These are phyloP conservation scores for Trididemnum clinides DNA, from an alignment of 23 tunicate species.

Conservation along the genomic window DNA sequence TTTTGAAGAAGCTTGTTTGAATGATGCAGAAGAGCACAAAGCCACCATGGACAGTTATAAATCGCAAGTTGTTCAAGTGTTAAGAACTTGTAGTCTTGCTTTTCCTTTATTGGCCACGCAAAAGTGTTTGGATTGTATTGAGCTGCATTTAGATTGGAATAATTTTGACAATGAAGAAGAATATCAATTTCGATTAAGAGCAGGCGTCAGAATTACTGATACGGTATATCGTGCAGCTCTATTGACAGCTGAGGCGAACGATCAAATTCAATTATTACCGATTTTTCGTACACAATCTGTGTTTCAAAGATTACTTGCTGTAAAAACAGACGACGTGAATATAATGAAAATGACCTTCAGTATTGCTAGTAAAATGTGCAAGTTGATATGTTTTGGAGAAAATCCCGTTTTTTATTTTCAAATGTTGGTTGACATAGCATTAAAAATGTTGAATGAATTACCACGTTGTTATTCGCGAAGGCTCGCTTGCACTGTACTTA, in stretches of 20 bases:
- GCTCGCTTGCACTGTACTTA: no score
- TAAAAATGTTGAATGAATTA: slow-evolving; percentile 2
- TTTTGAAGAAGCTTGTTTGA: slow-evolving; percentile 58
- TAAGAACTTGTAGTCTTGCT: slow-evolving; percentile 34
- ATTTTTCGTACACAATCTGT: neutral
- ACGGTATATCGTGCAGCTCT: slow-evolving; percentile 17
- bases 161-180: neutral
- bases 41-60: neutral
- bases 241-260: neutral
- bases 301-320: neutral
- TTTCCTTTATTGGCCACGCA: slow-evolving; percentile 28
- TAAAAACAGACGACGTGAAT: slow-evolving; percentile 5
- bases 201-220: slow-evolving; percentile 3
- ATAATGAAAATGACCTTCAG: neutral
- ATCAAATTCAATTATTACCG: slow-evolving; percentile 14
- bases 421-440: slow-evolving; percentile 22
- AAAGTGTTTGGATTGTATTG: slow-evolving; percentile 32
- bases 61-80: slow-evolving; percentile 20
- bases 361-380: neutral
- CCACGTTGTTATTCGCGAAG: neutral
- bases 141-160: neutral
- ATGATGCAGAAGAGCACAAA: slow-evolving; percentile 55
- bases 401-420: neutral
- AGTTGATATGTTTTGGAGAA: slow-evolving; percentile 15
- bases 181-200: slow-evolving; percentile 1